Conservation (phyloP, 1,140 invertebrate species). For the Drosophila busckii region DNA sequence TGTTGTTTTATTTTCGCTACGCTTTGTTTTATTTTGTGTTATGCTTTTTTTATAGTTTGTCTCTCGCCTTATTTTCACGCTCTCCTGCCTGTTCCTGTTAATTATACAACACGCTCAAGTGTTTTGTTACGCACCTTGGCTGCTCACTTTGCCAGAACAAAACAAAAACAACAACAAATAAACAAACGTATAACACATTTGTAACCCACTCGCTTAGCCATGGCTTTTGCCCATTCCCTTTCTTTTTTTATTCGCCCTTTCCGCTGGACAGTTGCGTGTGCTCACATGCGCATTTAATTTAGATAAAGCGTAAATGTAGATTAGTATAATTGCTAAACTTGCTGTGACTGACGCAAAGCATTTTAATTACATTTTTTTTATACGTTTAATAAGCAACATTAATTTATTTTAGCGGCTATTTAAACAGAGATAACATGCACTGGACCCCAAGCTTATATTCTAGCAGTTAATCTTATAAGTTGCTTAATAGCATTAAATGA, state of each 20-base stretch:
- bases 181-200: conserved; percentile 26
- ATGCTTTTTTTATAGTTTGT: conserved; percentile 74
- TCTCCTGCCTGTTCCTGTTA: conserved; percentile 44
- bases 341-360: conserved; percentile 23
- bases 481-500: too few relatives aligned
- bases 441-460: too few relatives aligned
- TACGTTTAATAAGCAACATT: not conserved
- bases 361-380: not conserved
- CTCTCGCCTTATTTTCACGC: conserved; percentile 51
- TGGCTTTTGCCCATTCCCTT: not conserved
- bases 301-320: conserved; percentile 60
- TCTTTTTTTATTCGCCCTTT: not conserved
- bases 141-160: conserved; percentile 30
- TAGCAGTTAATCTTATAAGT: too few relatives aligned
- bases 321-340: conserved; percentile 57
- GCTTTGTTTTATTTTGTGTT: conserved; percentile 58
- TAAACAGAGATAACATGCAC: too few relatives aligned
- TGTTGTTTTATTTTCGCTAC: conserved; percentile 8
- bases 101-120: conserved; percentile 66
- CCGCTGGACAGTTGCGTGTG: conserved; percentile 33
- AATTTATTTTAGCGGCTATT: conserved; percentile 13
- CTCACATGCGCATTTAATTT: conserved; percentile 56
- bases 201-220: not conserved
- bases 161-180: too few relatives aligned
- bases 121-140: conserved; percentile 63